These are phyloP conservation scores for Eolophus roseicapilla DNA, from an alignment of 2,113 vertebrate genomes.

Conservation along the genomic window DNA sequence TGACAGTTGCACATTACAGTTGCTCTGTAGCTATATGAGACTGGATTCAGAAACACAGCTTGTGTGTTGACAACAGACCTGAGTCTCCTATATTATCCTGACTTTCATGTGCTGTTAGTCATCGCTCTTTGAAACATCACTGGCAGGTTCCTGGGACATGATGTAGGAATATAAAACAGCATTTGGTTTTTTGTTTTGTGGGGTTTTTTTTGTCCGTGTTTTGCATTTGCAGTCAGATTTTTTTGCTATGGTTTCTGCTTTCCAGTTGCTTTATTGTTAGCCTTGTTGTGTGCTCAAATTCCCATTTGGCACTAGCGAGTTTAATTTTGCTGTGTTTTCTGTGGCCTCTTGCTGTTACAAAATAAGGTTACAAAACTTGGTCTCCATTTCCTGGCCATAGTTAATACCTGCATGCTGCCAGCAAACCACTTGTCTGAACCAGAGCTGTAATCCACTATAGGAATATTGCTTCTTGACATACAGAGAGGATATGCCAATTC, in stretches of 20 bases:
- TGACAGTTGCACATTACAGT: neutral
- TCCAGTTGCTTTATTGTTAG: neutral
- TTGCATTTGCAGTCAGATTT: neutral
- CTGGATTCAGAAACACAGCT: neutral
- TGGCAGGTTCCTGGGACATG: neutral
- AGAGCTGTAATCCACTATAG: neutral
- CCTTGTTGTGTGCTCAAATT: neutral
- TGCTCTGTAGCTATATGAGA: neutral
- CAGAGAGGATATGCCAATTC: neutral
- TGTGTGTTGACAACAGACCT: neutral
- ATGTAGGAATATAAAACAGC: neutral
- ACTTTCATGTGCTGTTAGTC: rapidly evolving
- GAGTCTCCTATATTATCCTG: no score
- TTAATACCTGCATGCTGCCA: neutral
- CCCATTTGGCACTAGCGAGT: neutral
- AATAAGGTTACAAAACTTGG: slow-evolving; percentile 13
- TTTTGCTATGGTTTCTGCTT: neutral
- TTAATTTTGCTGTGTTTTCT: neutral
- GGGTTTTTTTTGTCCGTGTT: neutral
- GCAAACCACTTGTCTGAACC: neutral
- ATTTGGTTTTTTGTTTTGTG: neutral
- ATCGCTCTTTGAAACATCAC: neutral
- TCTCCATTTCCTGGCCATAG: neutral
- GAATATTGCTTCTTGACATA: neutral
- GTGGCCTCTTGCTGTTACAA: neutral